These are phyloP conservation scores for Conomelus anceps DNA, from an alignment of 2,888 invertebrate species.

Conservation along the genomic window DNA sequence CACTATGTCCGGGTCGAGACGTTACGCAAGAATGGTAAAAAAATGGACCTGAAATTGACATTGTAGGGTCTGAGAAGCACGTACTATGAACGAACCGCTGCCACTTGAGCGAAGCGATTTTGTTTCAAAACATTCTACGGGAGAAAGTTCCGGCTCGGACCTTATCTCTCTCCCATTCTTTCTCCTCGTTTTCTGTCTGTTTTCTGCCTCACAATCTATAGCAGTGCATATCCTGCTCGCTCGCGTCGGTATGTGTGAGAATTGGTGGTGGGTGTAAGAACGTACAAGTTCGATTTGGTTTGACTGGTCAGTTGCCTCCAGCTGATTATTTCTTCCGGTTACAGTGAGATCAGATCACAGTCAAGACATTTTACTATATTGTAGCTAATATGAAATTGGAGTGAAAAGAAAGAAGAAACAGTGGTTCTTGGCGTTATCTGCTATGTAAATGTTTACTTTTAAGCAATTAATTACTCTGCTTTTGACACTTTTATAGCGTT, in stretches of 20 bases:
- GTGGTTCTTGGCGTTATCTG: too few relatives aligned
- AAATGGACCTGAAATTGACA: background rate
- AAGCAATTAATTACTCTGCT: too few relatives aligned
- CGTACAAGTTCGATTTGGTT: background rate
- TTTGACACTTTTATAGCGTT: too few relatives aligned
- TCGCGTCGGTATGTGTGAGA: background rate
- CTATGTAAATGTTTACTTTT: too few relatives aligned
- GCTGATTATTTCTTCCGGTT: background rate
- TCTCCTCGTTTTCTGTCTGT: background rate
- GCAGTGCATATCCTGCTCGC: background rate
- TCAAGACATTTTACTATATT: too few relatives aligned
- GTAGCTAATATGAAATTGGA: background rate
- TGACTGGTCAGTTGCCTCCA: background rate
- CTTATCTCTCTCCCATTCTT: background rate
- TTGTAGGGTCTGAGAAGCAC: background rate
- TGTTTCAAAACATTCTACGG: background rate
- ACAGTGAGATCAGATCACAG: too few relatives aligned
- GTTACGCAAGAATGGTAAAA: background rate
- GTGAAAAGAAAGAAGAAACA: too few relatives aligned
- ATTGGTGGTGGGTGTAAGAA: background rate
- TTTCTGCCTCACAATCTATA: background rate
- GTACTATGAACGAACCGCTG: too few relatives aligned
- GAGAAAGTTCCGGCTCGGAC: background rate
- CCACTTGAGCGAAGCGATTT: background rate
- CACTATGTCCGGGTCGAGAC: background rate